Evolutionary conservation across 2,888 invertebrate genomes (phyloP), one percentile per base, ranked within the genome.

Genomic region (Masnerella sp.): DNA sequence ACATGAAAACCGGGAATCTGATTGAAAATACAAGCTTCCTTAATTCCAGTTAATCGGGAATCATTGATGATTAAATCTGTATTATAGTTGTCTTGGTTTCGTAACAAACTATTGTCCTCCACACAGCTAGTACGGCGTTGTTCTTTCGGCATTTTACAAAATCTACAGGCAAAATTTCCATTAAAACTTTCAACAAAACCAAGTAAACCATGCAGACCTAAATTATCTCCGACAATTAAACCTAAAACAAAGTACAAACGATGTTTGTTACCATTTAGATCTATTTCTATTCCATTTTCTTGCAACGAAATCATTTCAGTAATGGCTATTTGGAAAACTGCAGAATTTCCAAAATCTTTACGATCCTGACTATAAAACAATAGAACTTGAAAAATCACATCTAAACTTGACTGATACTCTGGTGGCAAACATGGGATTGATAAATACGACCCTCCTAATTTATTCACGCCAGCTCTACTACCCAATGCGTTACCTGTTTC

Each of bases 141-240:
- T n/a, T n/a, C 5, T 25, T 43, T 67, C 7, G 34, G 17, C 54
- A 74, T 61, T 49, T 47, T 56, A 51, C 77, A 77, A 38, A 73
- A 69, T n/a, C 67, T 30, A 22, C 74, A 76, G 17, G 71, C 56
- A 32, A 42, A 71, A 28, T 71, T 69, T 7, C 64, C 69, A 9
- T 59, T 20, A 20, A 78, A 78, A 52, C 45, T 68, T 64, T 76
- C 75, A 7, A 64, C 38, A 12, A 51, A 51, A 8, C 51, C 51
- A 7, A 34, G 20, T 9, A 51, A 25, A 2, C 20, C 17, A 9
- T 51, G 51, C 1, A 51, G 5, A 4, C 51, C 51, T 15, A 51
- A 34, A 34, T 51, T 51, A 12, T 34, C 51, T 7, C 51, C 51
- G n/a, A 51, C 22, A 12, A 51, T 20, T 30, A 51, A 51, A n/a